Evolutionary conservation across 2,797 vertebrate genomes (phyloP), one percentile per base, ranked within the genome.

Genomic region (Leptoclinus maculatus): DNA sequence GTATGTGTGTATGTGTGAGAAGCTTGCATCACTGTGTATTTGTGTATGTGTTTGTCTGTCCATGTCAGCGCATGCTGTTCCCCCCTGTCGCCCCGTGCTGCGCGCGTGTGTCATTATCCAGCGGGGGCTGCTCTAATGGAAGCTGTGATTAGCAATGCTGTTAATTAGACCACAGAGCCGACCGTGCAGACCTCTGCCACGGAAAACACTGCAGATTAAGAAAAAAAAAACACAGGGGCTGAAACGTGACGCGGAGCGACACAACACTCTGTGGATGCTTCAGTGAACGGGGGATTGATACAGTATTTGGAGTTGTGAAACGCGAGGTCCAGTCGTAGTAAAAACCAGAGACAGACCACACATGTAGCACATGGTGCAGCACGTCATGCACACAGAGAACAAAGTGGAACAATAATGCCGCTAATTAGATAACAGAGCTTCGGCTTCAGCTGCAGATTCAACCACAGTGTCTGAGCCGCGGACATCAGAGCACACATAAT

Each of bases 101-200:
- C 90, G 93, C 91, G 86, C 84, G 87, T 93, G 93, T 93, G 91
- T 93, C 92, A 93, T 93, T 93, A 93, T 92, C 89, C 92, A 88
- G 91, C 87, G 87, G 93, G 93, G 88, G 93, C 84, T 90, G 87
- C 88, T 92, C 91, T 94, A 94, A 94, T 94, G 91, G 93, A 92
- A 90, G 92, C 91, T 94, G 93, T 94, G 92, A 94, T 94, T 93
- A 94, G 93, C 92, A 92, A 93, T 91, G 93, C 93, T 93, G 93
- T 94, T 94, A 94, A 94, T 94, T 94, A 94, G 92, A 93, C 93
- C 92, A 91, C 92, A 88, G 91, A 94, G 92, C 92, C 87, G 69
- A 87, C 85, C 86, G 66, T 72, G 72, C 89, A 89, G 92, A 93
- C 86, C 89, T 89, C 87, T 80, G 83, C 83, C 86, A 90, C 83